Conservation (phyloP, 2,797 vertebrate genomes). For the Hybognathus amarus region DNA sequence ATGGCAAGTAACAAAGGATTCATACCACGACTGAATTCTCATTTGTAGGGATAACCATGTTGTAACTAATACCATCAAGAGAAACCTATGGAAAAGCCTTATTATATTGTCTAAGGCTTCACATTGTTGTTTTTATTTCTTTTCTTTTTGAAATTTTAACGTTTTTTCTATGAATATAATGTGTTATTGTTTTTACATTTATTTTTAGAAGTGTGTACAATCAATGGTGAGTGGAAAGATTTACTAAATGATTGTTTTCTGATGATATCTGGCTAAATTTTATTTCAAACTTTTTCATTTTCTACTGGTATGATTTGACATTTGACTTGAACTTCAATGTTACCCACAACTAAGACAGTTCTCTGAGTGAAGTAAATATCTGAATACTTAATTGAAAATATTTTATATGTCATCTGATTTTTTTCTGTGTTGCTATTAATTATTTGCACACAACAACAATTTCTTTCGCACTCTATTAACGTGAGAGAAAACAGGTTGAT, state of each 20-base stretch:
- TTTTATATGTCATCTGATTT: conserved; percentile 16
- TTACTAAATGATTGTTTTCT: conserved; percentile 65
- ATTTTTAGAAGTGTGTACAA: conserved; percentile 67
- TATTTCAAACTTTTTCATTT: conserved; percentile 61
- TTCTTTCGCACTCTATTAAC: not conserved
- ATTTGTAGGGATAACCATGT: conserved; percentile 47
- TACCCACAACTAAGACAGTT: conserved; percentile 20
- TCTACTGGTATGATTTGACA: conserved; percentile 41
- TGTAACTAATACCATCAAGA: conserved; percentile 48
- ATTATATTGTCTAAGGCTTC: conserved; percentile 36
- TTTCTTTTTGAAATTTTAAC: conserved; percentile 56
- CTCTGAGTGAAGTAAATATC: conserved; percentile 19
- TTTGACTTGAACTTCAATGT: conserved; percentile 33
- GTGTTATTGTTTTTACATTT: conserved; percentile 61
- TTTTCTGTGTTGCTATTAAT: not conserved
- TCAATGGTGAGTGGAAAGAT: conserved; percentile 63
- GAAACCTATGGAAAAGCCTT: conserved; percentile 1
- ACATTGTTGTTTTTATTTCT: conserved; percentile 20
- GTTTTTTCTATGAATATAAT: conserved; percentile 67
- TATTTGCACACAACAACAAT: not conserved
- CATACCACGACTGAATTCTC: conserved; percentile 35
- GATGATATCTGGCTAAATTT: conserved; percentile 53
- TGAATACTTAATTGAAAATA: conserved; percentile 6
- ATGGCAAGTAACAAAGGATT: conserved; percentile 38
- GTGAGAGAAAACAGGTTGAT: not conserved